These are phyloP conservation scores for Drosophila rellima DNA, from an alignment of 2,888 invertebrate genomes.

Conservation along the genomic window DNA sequence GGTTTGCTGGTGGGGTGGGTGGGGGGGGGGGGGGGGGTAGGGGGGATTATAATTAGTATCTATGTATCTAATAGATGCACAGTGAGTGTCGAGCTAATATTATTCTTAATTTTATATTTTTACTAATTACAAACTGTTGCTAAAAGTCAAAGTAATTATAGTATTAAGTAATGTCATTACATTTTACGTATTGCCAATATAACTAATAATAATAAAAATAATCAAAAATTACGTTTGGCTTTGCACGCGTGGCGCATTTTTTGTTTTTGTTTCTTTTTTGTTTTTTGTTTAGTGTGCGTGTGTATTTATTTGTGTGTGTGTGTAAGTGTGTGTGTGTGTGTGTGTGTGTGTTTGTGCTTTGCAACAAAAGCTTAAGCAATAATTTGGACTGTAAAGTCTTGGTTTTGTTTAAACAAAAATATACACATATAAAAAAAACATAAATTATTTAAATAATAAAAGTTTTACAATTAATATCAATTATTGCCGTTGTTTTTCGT, in stretches of 20 bases:
- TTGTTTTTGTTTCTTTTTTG: slow-evolving; percentile 31
- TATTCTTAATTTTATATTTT: slow-evolving; percentile 31
- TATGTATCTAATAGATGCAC: slow-evolving; percentile 50
- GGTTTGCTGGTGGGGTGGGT: no score
- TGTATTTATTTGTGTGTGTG: slow-evolving; percentile 4
- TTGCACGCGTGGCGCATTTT: slow-evolving; percentile 52
- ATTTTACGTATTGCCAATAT: slow-evolving; percentile 69
- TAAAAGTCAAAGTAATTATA: slow-evolving; percentile 23
- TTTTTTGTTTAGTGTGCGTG: slow-evolving; percentile 27
- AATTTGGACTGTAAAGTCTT: slow-evolving; percentile 53
- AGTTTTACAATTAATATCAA: slow-evolving; percentile 67
- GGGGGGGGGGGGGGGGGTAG: no score
- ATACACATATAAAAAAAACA: slow-evolving; percentile 60
- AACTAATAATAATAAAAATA: slow-evolving; percentile 30
- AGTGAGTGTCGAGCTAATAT: slow-evolving; percentile 48
- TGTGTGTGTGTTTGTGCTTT: slow-evolving; percentile 17
- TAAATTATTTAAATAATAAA: slow-evolving; percentile 66
- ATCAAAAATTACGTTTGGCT: slow-evolving; percentile 50
- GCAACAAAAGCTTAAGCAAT: slow-evolving; percentile 41
- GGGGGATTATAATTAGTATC: slow-evolving; percentile 26
- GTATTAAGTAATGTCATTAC: slow-evolving; percentile 35
- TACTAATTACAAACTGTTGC: slow-evolving; percentile 41
- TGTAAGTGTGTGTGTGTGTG: slow-evolving; percentile 2
- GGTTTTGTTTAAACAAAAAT: slow-evolving; percentile 55
- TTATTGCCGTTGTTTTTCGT: slow-evolving; percentile 51